Base-by-base conservation (phyloP, 2,113 vertebrate species). In the Strigops habroptila region DNA sequence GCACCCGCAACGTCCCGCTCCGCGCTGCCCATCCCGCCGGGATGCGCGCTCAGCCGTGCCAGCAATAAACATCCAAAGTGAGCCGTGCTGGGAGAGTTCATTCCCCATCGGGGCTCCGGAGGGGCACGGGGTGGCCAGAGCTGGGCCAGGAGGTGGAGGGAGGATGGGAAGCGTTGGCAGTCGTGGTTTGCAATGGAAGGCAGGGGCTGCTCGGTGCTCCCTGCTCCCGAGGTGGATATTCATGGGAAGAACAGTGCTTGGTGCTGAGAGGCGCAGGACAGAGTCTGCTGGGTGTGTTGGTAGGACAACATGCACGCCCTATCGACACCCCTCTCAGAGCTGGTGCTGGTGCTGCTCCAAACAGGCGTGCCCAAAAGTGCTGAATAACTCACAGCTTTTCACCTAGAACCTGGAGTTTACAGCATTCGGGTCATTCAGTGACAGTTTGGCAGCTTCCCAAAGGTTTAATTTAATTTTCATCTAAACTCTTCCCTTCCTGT, bases 31-130 rank as follows among this genome's bases (percentile, higher is more conserved):
- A 1, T 75, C 82, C 82, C 9, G 2, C 46, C 0, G 13, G 90
- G 88, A 64, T 37, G 25, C 2, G 15, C 3, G 37, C 68, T 37
- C 78, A 62, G 90, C 87, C 3, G 6, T 12, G 71, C 82, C 48
- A 90, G 70, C 70, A 97, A 94, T 94, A 97, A 96, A 94, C 64
- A 28, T 74, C 91, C 30, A 52, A 90, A 76, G 85, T 80, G 70
- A 43, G 70, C 67, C 43, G 11, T 7, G 22, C 83, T 43, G 68
- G 78, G 17, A 4, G 37, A n/a, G 59, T 89, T 86, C 22, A 8
- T 57, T 89, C 18, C 9, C 43, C 6, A 0, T 18, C 19, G 60
- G 80, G 73, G 53, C 49, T 39, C 51, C 3, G 27, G 75, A 53
- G 2, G 6, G 48, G 67, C 63, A 3, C 16, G 1, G 75, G 31